These are phyloP conservation scores for Hesperia comma DNA, from an alignment of 2,888 invertebrate genomes.

Conservation along the genomic window DNA sequence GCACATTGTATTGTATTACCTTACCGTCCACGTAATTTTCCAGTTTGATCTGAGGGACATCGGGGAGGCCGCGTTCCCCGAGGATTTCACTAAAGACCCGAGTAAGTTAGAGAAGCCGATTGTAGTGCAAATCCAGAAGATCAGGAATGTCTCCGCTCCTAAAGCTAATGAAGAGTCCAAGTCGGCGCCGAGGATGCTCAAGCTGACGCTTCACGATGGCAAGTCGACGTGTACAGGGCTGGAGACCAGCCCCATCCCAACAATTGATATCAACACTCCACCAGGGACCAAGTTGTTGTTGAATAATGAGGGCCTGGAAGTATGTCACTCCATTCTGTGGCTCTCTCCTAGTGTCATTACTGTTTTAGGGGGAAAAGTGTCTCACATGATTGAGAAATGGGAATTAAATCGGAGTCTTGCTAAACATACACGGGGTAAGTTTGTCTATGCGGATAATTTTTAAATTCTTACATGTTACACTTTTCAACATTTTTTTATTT, in stretches of 20 bases:
- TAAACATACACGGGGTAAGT: conserved; percentile 84
- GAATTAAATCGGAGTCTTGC: conserved; percentile 87
- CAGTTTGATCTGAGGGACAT: conserved; percentile 92
- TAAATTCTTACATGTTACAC: background rate
- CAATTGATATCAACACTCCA: conserved; percentile 91
- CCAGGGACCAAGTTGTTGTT: conserved; percentile 92
- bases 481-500: conserved; percentile 41
- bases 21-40: conserved; percentile 39
- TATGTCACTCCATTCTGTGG: conserved; percentile 89
- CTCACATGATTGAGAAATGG: conserved; percentile 94
- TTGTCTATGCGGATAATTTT: too few species aligned
- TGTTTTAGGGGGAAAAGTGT: conserved; percentile 93
- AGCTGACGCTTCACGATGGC: conserved; percentile 93
- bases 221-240: conserved; percentile 90
- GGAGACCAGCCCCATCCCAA: conserved; percentile 88
- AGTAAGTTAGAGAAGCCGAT: conserved; percentile 82
- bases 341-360: conserved; percentile 87
- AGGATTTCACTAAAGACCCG: conserved; percentile 85
- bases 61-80: conserved; percentile 89
- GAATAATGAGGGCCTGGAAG: conserved; percentile 73
- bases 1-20: conserved; percentile 1
- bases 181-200: conserved; percentile 92
- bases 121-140: conserved; percentile 94
- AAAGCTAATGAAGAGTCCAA: conserved; percentile 94
- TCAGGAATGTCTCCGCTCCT: conserved; percentile 94